Base-by-base conservation (phyloP, 2,113 vertebrate species). In the Ochotona princeps region DNA sequence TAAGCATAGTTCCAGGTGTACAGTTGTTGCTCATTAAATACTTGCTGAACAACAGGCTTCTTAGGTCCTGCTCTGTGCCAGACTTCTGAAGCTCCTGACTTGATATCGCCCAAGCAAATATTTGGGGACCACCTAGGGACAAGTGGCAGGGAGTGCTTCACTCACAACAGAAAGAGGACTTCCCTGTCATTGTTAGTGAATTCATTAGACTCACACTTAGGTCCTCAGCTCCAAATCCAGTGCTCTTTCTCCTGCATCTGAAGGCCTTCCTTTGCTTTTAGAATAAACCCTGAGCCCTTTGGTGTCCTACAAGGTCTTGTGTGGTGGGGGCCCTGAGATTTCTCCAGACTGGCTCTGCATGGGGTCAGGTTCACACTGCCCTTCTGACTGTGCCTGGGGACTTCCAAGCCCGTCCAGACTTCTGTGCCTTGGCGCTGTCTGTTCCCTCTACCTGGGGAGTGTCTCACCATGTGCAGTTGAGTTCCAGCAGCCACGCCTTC, bases 211-310 rank as follows among this genome's bases (percentile, higher is more conserved):
- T 91, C 57, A 78, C 11, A 70, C 10, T 49, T 32, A 57, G 35
- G 30, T 61, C 21, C 30, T 63, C 44, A 13, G 63, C 49, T 87
- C 60, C 51, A 81, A 94, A 65, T 67, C 65, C 60, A 49, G 49
- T 15, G 4, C 13, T 15, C 44, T 83, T 78, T 67, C 26, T 44
- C 2, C 26, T 82, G 54, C 1, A 0, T 13, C 32, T 26, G 47
- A 25, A 66, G 15, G 30, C 44, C 89, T 92, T 44, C 28, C 83
- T 94, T 76, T 65, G 38, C 51, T 88, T 57, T 82, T 25, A 83
- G 60, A 78, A 89, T 78, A 73, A 89, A 63, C 51, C 6, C 74
- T 47, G 63, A 75, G 61, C 30, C 60, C 30, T 84, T 8, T 2
- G 38, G 28, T 28, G 25, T 44, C n/a, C 74, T 30, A 4, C 0